Evolutionary conservation across 2,888 invertebrate genomes (phyloP).

Genomic region (Copidosoma aretas): DNA sequence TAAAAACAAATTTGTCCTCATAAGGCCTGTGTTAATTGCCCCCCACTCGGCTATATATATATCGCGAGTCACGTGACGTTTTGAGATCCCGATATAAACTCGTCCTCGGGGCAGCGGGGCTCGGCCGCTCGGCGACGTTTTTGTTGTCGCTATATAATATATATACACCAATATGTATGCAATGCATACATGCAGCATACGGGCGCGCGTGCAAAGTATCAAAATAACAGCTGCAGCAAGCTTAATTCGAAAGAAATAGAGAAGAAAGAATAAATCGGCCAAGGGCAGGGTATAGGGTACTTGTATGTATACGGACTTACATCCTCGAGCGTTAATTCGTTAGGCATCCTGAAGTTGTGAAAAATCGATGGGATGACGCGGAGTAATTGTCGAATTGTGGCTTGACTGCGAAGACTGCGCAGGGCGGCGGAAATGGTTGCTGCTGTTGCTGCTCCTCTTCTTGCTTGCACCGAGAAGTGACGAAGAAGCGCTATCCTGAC

Average conservation of each 20-base stretch:
- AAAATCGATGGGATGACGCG: slow-evolving; percentile 24
- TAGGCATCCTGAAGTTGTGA: slow-evolving; percentile 44
- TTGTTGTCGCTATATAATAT: background rate
- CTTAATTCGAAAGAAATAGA: background rate
- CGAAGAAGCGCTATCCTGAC: no score
- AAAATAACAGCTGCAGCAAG: no score
- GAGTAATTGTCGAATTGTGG: slow-evolving; percentile 26
- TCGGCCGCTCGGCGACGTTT: no score
- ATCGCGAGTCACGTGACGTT: no score
- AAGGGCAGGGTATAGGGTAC: no score
- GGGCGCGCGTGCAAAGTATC: background rate
- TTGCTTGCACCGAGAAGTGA: no score
- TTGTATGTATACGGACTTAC: slow-evolving; percentile 47
- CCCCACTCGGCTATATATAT: no score
- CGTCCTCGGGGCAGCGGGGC: no score
- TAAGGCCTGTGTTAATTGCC: no score
- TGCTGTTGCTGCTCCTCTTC: background rate
- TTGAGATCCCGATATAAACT: no score
- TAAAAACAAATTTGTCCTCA: no score
- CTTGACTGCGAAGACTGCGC: background rate
- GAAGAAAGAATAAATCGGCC: background rate
- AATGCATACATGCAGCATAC: background rate
- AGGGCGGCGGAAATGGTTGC: background rate
- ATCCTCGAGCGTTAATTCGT: slow-evolving; percentile 48
- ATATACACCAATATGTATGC: background rate